phyloP scores from a whole-genome alignment of 2,888 invertebrate species.

The Lingula anatina region DNA sequence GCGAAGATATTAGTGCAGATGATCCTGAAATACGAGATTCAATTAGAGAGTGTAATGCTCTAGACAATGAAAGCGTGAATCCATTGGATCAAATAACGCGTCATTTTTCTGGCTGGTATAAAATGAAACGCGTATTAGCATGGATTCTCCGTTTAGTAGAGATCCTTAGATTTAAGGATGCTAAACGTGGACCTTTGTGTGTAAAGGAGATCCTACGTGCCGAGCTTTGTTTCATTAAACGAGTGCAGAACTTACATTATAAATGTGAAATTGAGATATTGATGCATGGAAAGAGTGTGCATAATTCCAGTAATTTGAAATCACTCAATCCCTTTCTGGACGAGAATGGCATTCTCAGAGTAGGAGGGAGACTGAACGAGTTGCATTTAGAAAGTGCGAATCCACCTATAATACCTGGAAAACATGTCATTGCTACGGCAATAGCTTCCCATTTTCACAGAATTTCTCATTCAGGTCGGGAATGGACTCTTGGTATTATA shows the following conservation, averaged over 20 bases:
- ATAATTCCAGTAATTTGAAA: not conserved
- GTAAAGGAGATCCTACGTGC: not conserved
- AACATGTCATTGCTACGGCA: not conserved
- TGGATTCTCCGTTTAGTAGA: not conserved
- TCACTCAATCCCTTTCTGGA: not conserved
- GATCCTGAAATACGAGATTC: not conserved
- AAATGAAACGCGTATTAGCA: not conserved
- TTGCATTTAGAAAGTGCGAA: not conserved
- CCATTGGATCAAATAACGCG: not conserved
- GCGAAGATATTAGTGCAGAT: not conserved
- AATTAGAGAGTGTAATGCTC: no score
- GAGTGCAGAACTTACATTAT: no score
- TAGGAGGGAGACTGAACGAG: not conserved
- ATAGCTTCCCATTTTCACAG: not conserved
- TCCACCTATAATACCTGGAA: not conserved
- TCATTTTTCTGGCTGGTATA: not conserved
- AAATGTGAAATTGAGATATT: not conserved
- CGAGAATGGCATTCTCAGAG: not conserved
- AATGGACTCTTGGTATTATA: not conserved
- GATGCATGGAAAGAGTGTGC: not conserved
- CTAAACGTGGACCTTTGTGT: no score
- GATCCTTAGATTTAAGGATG: not conserved
- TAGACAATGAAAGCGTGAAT: no score
- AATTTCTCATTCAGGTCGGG: constrained; percentile 1
- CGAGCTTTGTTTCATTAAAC: not conserved